Evolutionary conservation across 2,113 vertebrate species (phyloP).

Genomic region (Athene noctua): DNA sequence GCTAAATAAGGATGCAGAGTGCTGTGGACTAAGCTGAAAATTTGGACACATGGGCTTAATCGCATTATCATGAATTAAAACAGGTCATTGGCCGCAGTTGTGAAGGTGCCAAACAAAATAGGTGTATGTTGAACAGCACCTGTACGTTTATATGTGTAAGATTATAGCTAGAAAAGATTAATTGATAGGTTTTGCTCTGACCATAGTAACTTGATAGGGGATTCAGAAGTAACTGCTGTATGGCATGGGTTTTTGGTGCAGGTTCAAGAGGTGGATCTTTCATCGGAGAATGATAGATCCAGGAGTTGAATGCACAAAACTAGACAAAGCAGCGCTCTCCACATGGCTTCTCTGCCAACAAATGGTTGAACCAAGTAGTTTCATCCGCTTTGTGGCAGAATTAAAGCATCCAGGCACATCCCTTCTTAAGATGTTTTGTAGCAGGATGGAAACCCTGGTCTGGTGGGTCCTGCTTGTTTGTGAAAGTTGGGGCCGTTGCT

Average conservation of each 20-base stretch:
- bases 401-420: neutral
- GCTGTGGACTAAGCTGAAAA: neutral
- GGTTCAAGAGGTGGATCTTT: neutral
- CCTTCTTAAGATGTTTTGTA: neutral
- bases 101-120: neutral
- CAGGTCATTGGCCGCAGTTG: neutral
- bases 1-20: neutral
- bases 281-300: neutral
- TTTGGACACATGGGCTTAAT: neutral
- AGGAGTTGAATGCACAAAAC: neutral
- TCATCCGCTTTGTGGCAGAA: neutral
- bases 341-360: neutral
- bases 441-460: neutral
- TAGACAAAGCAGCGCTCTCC: neutral
- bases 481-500: neutral
- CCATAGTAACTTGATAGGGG: neutral
- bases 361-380: neutral
- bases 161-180: neutral
- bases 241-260: neutral
- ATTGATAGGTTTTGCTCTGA: neutral
- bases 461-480: neutral
- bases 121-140: neutral
- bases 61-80: neutral
- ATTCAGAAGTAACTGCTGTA: neutral
- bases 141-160: neutral